Evolutionary conservation across 2,113 vertebrate genomes (phyloP).

Genomic region (Etheostoma spectabile): DNA sequence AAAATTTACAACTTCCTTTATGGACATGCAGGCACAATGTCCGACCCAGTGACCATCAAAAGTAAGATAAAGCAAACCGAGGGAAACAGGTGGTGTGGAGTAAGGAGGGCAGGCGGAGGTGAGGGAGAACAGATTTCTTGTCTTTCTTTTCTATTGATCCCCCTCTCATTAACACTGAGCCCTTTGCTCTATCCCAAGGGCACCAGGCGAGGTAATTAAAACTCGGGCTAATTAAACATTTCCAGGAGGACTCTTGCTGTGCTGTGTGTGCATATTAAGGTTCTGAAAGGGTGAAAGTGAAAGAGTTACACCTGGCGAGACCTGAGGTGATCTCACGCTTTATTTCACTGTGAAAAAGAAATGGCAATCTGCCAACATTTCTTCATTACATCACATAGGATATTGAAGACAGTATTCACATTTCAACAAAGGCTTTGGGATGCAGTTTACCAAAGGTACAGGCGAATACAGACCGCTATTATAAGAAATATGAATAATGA

Average conservation of each 20-base stretch:
- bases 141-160: constrained; percentile 75
- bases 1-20: background rate
- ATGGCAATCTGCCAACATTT: constrained; percentile 41
- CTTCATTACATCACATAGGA: constrained; percentile 31
- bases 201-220: constrained; percentile 78
- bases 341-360: constrained; percentile 55
- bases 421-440: constrained; percentile 37
- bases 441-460: constrained; percentile 10
- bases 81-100: constrained; percentile 49
- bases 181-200: constrained; percentile 72
- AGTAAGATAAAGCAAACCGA: constrained; percentile 26
- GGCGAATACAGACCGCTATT: background rate
- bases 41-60: constrained; percentile 45
- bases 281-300: constrained; percentile 6
- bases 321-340: constrained; percentile 18
- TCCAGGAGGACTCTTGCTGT: constrained; percentile 45
- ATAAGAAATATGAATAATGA: constrained; percentile 15
- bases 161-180: constrained; percentile 76
- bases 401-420: constrained; percentile 42
- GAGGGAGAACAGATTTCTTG: constrained; percentile 59
- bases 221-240: constrained; percentile 74
- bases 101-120: constrained; percentile 42
- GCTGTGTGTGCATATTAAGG: constrained; percentile 3
- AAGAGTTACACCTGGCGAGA: constrained; percentile 46
- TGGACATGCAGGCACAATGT: constrained; percentile 6